These are phyloP conservation scores for Drosophila subpulchrella DNA, from an alignment of 1,140 invertebrate species.

Conservation along the genomic window DNA sequence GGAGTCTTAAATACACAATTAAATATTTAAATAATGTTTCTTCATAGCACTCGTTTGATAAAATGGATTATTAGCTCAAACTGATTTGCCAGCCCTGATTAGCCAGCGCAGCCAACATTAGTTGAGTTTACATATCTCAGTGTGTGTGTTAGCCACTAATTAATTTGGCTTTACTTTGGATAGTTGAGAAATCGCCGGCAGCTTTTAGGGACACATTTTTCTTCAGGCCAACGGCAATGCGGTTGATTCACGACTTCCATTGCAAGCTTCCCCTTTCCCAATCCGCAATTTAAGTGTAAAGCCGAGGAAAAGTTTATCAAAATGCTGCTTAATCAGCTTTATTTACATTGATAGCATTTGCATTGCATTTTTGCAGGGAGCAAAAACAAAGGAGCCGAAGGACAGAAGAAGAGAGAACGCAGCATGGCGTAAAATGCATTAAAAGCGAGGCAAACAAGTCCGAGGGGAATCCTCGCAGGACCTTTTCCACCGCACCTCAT, in stretches of 20 bases:
- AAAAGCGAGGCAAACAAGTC: slow-evolving; percentile 74
- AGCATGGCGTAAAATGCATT: slow-evolving; percentile 75
- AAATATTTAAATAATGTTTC: too few species aligned
- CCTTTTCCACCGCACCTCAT: slow-evolving; percentile 32
- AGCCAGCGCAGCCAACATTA: slow-evolving; percentile 14
- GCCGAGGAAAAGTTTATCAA: slow-evolving; percentile 44
- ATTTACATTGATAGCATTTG: slow-evolving; percentile 69
- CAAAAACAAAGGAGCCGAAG: slow-evolving; percentile 14
- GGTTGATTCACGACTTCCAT: slow-evolving; percentile 43
- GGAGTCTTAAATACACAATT: too few species aligned
- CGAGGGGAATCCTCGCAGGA: slow-evolving; percentile 30
- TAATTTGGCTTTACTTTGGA: slow-evolving; percentile 70
- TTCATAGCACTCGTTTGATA: too few species aligned
- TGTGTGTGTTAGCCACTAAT: slow-evolving; percentile 46
- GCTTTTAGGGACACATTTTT: slow-evolving; percentile 46
- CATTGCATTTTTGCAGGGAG: slow-evolving; percentile 63
- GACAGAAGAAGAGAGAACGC: slow-evolving; percentile 18
- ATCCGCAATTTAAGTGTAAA: slow-evolving; percentile 36
- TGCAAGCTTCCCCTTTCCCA: not conserved
- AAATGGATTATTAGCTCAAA: not conserved
- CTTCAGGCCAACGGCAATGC: slow-evolving; percentile 37
- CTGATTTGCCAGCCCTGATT: slow-evolving; percentile 33
- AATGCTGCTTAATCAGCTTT: slow-evolving; percentile 75
- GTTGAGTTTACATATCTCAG: slow-evolving; percentile 20
- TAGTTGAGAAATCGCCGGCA: slow-evolving; percentile 48